These are phyloP conservation scores for Acrobasis consociella DNA, from an alignment of 2,888 invertebrate genomes.

Conservation along the genomic window DNA sequence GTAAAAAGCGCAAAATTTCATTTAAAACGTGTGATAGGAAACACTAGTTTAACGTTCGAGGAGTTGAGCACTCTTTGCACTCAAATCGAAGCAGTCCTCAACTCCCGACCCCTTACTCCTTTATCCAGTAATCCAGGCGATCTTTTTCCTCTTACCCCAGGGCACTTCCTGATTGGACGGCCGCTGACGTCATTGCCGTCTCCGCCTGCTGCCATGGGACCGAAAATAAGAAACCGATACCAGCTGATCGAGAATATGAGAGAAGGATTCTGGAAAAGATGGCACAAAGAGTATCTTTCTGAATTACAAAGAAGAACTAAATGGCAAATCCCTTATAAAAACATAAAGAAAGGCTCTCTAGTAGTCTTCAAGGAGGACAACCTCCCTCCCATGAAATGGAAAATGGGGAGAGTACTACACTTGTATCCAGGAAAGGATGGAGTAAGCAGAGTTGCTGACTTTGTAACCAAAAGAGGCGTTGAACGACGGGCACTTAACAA, in stretches of 20 bases:
- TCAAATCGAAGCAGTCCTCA: constrained; percentile 29
- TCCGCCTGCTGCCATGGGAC: constrained; percentile 6
- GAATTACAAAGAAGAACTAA: constrained; percentile 27
- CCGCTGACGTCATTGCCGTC: constrained; percentile 27
- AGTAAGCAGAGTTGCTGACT: constrained; percentile 24
- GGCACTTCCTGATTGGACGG: constrained; percentile 26
- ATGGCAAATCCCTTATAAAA: constrained; percentile 23
- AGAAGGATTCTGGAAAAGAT: constrained; percentile 26
- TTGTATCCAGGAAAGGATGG: no score
- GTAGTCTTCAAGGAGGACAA: constrained; percentile 27
- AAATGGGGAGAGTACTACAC: no score
- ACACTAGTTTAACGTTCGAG: constrained; percentile 11
- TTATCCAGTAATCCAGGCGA: constrained; percentile 26
- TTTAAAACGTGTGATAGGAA: constrained; percentile 8
- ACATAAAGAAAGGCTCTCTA: constrained; percentile 20
- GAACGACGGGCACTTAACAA: constrained; percentile 22
- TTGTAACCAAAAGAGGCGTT: constrained; percentile 23
- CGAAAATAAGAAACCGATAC: not conserved
- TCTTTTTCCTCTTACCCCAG: constrained; percentile 7
- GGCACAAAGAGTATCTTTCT: constrained; percentile 23
- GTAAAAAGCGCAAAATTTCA: no score
- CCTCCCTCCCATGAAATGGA: no score
- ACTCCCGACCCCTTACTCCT: constrained; percentile 30
- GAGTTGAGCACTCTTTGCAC: constrained; percentile 25
- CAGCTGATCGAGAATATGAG: not conserved